phyloP scores from a whole-genome alignment of 2,888 invertebrate species.

The Venusia cambrica region DNA sequence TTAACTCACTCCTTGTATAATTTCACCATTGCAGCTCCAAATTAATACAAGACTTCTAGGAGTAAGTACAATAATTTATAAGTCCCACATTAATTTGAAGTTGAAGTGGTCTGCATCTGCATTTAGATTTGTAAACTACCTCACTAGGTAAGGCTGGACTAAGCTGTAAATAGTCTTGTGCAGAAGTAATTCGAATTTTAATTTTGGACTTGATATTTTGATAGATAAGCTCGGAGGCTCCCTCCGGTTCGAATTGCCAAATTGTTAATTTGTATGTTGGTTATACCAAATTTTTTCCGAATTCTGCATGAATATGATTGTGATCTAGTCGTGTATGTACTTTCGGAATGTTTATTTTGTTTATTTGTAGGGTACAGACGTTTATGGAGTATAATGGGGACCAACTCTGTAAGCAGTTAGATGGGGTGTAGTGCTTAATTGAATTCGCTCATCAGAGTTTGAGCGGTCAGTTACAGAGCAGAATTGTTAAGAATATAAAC shows the following conservation, averaged over 20 bases:
- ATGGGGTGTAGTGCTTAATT: slow-evolving; percentile 48
- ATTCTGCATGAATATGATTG: slow-evolving; percentile 80
- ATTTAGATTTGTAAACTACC: slow-evolving; percentile 75
- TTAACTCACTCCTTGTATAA: slow-evolving; percentile 40
- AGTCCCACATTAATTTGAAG: slow-evolving; percentile 23
- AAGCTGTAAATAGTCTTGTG: slow-evolving; percentile 72
- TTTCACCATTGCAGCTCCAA: slow-evolving; percentile 23
- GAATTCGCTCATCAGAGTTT: slow-evolving; percentile 40
- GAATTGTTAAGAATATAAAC: slow-evolving; percentile 53
- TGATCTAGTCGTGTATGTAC: slow-evolving; percentile 81
- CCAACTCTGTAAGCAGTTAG: slow-evolving; percentile 73
- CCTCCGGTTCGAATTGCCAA: slow-evolving; percentile 65
- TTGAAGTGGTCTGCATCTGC: slow-evolving; percentile 41
- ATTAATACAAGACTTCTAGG: slow-evolving; percentile 21
- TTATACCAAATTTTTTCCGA: slow-evolving; percentile 79
- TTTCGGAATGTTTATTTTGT: slow-evolving; percentile 78
- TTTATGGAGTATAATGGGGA: slow-evolving; percentile 72
- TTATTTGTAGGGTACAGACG: slow-evolving; percentile 71
- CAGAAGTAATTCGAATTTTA: slow-evolving; percentile 53
- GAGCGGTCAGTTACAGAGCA: slow-evolving; percentile 46
- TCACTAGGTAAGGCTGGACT: slow-evolving; percentile 75
- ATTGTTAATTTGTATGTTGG: slow-evolving; percentile 70
- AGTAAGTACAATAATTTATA: slow-evolving; percentile 31
- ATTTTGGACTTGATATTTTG: slow-evolving; percentile 52
- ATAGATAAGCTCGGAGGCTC: slow-evolving; percentile 45